Evolutionary conservation across 2,888 invertebrate genomes (phyloP), one percentile per base, ranked within the genome.

Genomic region (Drosophila mayaguana): DNA sequence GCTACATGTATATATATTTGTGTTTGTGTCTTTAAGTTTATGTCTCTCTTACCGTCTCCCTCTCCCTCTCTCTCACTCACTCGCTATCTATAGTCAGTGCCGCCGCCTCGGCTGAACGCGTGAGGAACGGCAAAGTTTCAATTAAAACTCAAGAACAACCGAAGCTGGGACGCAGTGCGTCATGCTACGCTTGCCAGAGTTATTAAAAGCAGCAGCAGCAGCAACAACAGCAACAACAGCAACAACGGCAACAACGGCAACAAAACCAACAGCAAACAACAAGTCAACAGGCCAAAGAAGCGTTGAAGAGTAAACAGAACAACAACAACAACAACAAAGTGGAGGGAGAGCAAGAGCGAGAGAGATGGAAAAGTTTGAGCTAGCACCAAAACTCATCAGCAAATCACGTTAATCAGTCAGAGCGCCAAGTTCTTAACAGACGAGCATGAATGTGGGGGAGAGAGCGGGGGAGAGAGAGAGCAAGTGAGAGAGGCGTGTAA

Each of bases 51-150:
- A n/a, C 34, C 28, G 28, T 20, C 28, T 28, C 25, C 12, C 22
- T 22, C 32, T 18, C 18, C 32, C 28, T 3, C 42, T 28, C 34
- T 14, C 34, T 22, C 28, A 34, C 34, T 9, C 36, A 12, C 14
- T 5, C 5, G 14, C 40, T 45, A 60, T 62, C 59, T 63, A 43
- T 9, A 34, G 61, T 36, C 66, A 53, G 22, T 20, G 75, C 59
- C 68, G 68, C 68, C 60, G 78, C 68, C 69, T 62, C 69, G 76
- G 72, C 69, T 78, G 79, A 81, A 73, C 76, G 80, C 80, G 64
- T 75, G 80, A 75, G 75, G 75, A 80, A 81, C 80, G 78, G 81
- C 78, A 78, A 81, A 81, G 83, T 78, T 83, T 83, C 81, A 83
- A 84, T 81, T 79, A 82, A 79, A 71, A 81, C 63, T 66, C 65